phyloP scores from a whole-genome alignment of 1,140 invertebrate species.

The Epicauta chinensis region DNA sequence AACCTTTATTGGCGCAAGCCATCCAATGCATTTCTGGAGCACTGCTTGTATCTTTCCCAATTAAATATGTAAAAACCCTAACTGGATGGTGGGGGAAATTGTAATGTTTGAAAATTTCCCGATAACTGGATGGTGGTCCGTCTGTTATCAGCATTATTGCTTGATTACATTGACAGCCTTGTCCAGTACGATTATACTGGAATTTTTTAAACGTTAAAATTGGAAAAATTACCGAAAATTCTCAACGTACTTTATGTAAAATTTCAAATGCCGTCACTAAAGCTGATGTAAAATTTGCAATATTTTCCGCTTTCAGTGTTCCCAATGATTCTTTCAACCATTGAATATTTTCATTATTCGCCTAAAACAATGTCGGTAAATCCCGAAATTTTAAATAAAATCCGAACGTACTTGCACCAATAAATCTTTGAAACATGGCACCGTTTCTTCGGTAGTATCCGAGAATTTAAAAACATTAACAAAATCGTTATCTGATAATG shows the following conservation, averaged over 20 bases:
- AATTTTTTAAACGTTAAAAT: conserved; percentile 31
- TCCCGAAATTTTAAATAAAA: conserved; percentile 1
- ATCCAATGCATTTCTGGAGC: conserved; percentile 83
- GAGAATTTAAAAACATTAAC: conserved; percentile 89
- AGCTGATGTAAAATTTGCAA: conserved; percentile 91
- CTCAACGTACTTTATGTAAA: conserved; percentile 67
- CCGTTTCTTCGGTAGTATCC: conserved; percentile 65
- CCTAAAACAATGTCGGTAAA: conserved; percentile 47
- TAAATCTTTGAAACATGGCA: conserved; percentile 81
- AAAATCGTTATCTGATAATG: conserved; percentile 92
- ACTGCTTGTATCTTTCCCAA: conserved; percentile 86
- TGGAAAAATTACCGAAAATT: not conserved
- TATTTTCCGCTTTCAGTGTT: conserved; percentile 60
- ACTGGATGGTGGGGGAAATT: conserved; percentile 90
- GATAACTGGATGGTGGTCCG: conserved; percentile 69
- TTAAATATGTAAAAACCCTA: conserved; percentile 93
- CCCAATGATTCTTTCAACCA: conserved; percentile 72
- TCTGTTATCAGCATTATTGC: conserved; percentile 96
- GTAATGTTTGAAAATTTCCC: conserved; percentile 67
- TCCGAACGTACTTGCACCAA: conserved; percentile 63
- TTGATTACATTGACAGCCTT: conserved; percentile 92
- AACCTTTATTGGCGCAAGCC: conserved; percentile 96
- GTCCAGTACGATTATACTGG: conserved; percentile 71
- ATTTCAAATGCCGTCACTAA: conserved; percentile 88
- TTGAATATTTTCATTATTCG: conserved; percentile 79